phyloP scores from a whole-genome alignment of 1,140 invertebrate species.

The Nautilus pompilius region DNA sequence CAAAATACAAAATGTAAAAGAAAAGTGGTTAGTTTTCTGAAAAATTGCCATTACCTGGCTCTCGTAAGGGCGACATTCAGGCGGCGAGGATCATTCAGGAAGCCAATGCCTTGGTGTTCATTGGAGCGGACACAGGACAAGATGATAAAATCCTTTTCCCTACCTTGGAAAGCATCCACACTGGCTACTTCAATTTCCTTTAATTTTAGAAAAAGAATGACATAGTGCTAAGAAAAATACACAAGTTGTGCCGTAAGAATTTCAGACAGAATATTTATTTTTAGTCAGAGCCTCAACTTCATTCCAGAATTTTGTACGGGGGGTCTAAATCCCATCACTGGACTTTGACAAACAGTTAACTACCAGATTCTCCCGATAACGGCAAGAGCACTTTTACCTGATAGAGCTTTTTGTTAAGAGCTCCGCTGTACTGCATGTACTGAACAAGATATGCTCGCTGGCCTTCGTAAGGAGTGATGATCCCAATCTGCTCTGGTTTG shows the following conservation, averaged over 20 bases:
- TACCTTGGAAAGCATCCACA: slow-evolving; percentile 93
- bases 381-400: slow-evolving; percentile 59
- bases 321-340: no score
- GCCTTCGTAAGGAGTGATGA: slow-evolving; percentile 98
- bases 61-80: slow-evolving; percentile 97
- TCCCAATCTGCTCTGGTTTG: slow-evolving; percentile 98
- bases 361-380: no score
- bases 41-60: slow-evolving; percentile 87
- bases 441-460: slow-evolving; percentile 97
- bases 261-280: no score
- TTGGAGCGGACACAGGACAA: slow-evolving; percentile 86
- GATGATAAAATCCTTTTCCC: slow-evolving; percentile 97
- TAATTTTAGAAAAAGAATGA: no score
- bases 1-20: not conserved
- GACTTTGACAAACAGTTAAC: no score
- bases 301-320: no score
- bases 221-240: no score
- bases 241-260: no score
- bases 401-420: slow-evolving; percentile 93
- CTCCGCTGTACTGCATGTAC: slow-evolving; percentile 99
- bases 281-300: no score
- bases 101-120: slow-evolving; percentile 89
- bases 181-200: slow-evolving; percentile 98
- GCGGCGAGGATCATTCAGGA: slow-evolving; percentile 94
- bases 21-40: no score